Conservation (phyloP, 1,140 invertebrate genomes). For the Apis dorsata region DNA sequence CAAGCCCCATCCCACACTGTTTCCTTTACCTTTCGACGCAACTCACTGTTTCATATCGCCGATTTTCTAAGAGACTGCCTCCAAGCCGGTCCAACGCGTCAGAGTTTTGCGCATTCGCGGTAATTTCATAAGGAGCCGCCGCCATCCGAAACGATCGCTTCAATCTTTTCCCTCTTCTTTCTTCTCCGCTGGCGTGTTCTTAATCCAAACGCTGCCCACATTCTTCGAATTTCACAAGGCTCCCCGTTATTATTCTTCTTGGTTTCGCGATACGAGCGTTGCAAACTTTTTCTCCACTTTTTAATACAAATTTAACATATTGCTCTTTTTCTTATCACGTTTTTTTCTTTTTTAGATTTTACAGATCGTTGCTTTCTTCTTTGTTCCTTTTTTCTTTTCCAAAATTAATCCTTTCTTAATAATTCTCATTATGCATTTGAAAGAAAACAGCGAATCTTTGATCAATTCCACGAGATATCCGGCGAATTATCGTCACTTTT, state of each 20-base stretch:
- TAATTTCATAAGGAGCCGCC: constrained; percentile 76
- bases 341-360: too few relatives aligned
- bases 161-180: constrained; percentile 1
- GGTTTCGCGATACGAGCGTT: background rate
- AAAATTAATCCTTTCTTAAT: too few relatives aligned
- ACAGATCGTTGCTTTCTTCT: too few relatives aligned
- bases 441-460: too few relatives aligned
- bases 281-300: too few relatives aligned
- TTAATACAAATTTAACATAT: too few relatives aligned
- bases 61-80: constrained; percentile 78
- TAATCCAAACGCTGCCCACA: constrained; percentile 25
- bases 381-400: too few relatives aligned
- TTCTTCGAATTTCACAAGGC: constrained; percentile 9
- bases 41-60: constrained; percentile 76
- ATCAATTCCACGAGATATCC: too few relatives aligned
- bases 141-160: constrained; percentile 47
- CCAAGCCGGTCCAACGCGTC: constrained; percentile 58
- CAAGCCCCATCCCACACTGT: constrained; percentile 35
- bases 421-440: too few relatives aligned
- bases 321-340: too few relatives aligned
- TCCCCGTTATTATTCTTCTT: background rate
- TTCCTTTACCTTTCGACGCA: constrained; percentile 56
- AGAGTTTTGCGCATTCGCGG: constrained; percentile 70
- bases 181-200: background rate
- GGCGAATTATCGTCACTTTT: too few relatives aligned